Base-by-base conservation (phyloP, 1,140 invertebrate species). In the Penaeus chinensis region DNA sequence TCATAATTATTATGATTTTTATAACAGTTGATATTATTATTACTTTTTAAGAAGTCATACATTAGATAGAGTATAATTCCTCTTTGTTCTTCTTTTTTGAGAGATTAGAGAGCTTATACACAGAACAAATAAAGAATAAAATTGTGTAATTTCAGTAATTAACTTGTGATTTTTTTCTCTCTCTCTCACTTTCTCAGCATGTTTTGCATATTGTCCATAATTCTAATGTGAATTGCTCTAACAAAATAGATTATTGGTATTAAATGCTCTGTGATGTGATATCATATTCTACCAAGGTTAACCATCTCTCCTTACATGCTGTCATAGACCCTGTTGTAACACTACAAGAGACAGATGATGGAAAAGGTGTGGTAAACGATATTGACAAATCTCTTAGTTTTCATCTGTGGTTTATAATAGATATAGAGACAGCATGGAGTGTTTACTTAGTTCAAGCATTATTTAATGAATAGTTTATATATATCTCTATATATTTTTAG, bases 261-360 rank as follows among this genome's bases (percentile, higher is more conserved):
- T 42, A 42, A 42, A 42, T 42, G 37, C 37, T 42, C 37, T 42
- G 37, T 71, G 69, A 74, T 74, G 27, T 74, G 71, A 54, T 16
- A 76, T 77, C 74, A 77, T 54, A 37, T 54, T 54, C 37, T 77
- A 27, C 24, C 69, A 74, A 60, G 47, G 54, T 79, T 60, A 79
- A 79, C 54, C 69, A 47, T n/a, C 69, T 82, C 65, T 82, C 62
- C 63, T 82, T 82, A 32, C 81, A 82, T 65, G 81, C 81, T 54
- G 65, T 69, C 81, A 32, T 66, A 82, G 81, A 65, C 27, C 81
- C 81, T 65, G 62, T 69, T 82, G 63, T 82, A 42, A 82, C 81
- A n/a, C 81, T 42, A 24, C 81, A 62, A 82, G 27, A 82, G 81
- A 69, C 81, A 82, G 81, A 82, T 74, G 71, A 74, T 69, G 81